Percentiles rank a stretch among this genome's conserved stretches.
phyloP scores from a whole-genome alignment of 2,113 vertebrate species.

The Phainopepla nitens region DNA sequence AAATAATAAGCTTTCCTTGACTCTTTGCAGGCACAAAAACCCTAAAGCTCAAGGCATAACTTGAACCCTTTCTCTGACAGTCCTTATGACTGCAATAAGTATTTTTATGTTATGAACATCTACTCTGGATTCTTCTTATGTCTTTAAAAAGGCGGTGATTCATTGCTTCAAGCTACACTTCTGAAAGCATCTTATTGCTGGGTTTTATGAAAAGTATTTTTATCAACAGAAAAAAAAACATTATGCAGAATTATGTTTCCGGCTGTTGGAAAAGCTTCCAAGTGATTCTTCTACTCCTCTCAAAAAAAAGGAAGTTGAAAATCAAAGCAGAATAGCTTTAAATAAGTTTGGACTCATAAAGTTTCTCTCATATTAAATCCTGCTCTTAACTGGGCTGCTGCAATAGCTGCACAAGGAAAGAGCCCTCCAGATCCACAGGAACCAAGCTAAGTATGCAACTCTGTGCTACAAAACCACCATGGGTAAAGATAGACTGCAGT shows the following conservation, averaged over 20 bases:
- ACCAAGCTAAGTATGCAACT: neutral
- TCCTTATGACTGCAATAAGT: neutral
- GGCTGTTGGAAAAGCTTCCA: neutral
- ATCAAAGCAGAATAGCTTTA: slow-evolving; percentile 20
- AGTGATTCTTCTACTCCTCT: neutral
- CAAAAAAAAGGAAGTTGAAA: neutral
- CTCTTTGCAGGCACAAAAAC: neutral
- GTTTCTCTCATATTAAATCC: slow-evolving; percentile 21
- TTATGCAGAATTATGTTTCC: neutral
- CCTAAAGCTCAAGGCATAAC: neutral
- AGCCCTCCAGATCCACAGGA: neutral
- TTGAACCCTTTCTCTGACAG: neutral
- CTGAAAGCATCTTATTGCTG: neutral
- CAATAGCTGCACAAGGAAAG: neutral
- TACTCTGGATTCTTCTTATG: neutral
- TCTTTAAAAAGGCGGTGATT: slow-evolving; percentile 10
- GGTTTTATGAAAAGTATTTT: slow-evolving; percentile 8
- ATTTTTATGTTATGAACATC: slow-evolving; percentile 10
- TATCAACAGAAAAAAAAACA: neutral
- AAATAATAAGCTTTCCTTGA: neutral
- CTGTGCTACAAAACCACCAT: neutral
- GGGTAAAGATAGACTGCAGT: neutral
- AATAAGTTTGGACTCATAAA: slow-evolving; percentile 49
- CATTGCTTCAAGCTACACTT: neutral
- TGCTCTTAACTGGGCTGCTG: neutral